These are phyloP conservation scores for Spodoptera frugiperda DNA, from an alignment of 1,140 invertebrate species.

Conservation along the genomic window DNA sequence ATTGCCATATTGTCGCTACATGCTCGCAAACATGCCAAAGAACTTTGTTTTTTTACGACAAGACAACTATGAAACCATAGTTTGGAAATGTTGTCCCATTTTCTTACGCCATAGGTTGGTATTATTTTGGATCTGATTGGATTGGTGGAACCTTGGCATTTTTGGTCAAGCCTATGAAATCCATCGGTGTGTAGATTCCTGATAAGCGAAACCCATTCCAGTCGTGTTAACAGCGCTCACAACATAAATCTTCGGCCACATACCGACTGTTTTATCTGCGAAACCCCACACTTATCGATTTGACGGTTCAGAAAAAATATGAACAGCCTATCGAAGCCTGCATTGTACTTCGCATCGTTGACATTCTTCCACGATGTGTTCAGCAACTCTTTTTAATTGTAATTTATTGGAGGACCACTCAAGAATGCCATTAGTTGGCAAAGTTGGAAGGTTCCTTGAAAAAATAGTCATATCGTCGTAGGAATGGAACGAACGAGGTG, in stretches of 20 bases:
- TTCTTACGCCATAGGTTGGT: neutral
- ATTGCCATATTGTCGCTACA: neutral
- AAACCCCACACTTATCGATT: constrained; percentile 26
- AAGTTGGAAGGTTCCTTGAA: neutral
- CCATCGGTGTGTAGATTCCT: constrained; percentile 3
- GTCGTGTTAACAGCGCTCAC: neutral
- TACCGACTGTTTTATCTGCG: constrained; percentile 11
- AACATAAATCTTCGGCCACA: constrained; percentile 11
- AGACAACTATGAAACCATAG: neutral
- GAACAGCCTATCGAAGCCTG: neutral
- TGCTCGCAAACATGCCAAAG: too few relatives aligned
- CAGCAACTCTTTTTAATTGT: constrained; percentile 11
- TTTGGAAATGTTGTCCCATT: neutral
- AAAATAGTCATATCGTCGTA: too few relatives aligned
- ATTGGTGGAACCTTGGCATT: neutral
- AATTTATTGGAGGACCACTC: constrained; percentile 6
- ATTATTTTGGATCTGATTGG: too few relatives aligned
- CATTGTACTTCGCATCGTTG: neutral
- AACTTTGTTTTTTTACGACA: neutral
- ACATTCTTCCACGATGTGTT: neutral
- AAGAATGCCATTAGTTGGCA: constrained; percentile 2
- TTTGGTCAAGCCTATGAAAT: neutral
- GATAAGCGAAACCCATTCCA: constrained; percentile 1
- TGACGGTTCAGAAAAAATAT: constrained; percentile 1
- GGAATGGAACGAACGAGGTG: too few relatives aligned